Evolutionary conservation across 1,140 invertebrate genomes (phyloP).

Genomic region (Ceratitis capitata): DNA sequence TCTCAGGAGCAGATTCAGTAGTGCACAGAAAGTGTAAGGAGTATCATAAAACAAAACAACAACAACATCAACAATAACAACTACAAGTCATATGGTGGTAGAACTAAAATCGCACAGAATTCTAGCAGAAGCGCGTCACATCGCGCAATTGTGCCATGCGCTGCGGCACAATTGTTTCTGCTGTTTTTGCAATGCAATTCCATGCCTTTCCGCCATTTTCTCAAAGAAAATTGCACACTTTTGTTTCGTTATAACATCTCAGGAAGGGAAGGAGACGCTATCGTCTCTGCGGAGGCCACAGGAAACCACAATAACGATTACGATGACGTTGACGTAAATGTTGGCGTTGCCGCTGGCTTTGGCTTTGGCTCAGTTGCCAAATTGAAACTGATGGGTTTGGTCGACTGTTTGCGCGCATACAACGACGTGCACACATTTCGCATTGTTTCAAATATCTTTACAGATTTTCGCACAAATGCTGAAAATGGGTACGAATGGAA

Average conservation of each 20-base stretch:
- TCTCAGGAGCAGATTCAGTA: slow-evolving; percentile 21
- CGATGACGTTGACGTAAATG: not conserved
- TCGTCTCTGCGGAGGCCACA: slow-evolving; percentile 1
- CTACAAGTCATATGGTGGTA: not conserved
- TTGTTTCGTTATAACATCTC: too few relatives aligned
- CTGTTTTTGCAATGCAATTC: slow-evolving; percentile 24
- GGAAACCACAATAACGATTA: slow-evolving; percentile 37
- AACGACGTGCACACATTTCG: not conserved
- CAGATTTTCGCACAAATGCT: slow-evolving; percentile 1
- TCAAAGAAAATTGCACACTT: slow-evolving; percentile 29
- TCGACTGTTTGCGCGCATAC: not conserved
- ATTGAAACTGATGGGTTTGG: not conserved
- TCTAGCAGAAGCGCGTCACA: too few relatives aligned
- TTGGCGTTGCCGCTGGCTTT: not conserved
- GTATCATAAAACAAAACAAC: not conserved
- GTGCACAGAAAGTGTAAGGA: not conserved
- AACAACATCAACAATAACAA: not conserved
- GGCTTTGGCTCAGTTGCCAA: not conserved
- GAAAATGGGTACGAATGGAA: not conserved
- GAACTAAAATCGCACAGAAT: not conserved
- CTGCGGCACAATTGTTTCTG: not conserved
- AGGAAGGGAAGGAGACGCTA: too few relatives aligned
- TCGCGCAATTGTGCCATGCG: slow-evolving; percentile 6
- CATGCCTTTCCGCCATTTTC: slow-evolving; percentile 33
- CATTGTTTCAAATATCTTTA: slow-evolving; percentile 28